A percentile compares a stretch with the other conserved stretches of the same genome.
Conservation (phyloP, 2,797 vertebrate species). For the Capromys pilorides region DNA sequence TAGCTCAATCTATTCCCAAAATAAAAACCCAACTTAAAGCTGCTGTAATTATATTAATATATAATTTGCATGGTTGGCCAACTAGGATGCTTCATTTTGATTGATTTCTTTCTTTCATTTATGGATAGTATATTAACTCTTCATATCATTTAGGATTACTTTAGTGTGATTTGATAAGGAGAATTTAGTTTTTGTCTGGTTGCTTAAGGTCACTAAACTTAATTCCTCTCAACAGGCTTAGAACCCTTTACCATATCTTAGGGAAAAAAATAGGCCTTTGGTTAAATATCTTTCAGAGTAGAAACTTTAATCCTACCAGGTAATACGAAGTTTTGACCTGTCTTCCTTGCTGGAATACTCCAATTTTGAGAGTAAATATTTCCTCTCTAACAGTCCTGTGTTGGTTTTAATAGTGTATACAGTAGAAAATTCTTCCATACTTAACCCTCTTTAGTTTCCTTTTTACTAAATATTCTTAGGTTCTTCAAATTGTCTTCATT, state of each 20-base stretch:
- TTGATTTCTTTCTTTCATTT: not conserved
- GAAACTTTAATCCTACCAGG: too few species aligned
- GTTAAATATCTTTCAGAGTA: too few species aligned
- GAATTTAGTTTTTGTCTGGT: not conserved
- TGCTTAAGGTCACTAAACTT: not conserved
- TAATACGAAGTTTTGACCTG: not conserved
- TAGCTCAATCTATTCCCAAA: not conserved
- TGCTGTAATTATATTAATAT: not conserved
- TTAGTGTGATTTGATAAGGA: not conserved
- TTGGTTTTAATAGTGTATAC: not conserved
- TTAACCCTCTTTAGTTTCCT: not conserved
- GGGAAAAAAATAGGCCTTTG: too few species aligned
- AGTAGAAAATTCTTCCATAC: not conserved
- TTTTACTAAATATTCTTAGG: not conserved
- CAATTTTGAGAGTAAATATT: not conserved
- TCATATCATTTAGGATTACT: not conserved
- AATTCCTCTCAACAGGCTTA: not conserved
- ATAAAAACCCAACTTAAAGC: not conserved
- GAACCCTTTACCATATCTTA: not conserved
- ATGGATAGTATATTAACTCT: not conserved
- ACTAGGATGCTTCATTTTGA: not conserved
- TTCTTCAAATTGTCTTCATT: not conserved
- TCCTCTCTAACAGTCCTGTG: not conserved
- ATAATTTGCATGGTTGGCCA: not conserved
- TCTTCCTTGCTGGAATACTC: not conserved